Evolutionary conservation across 2,888 invertebrate species (phyloP).

Genomic region (Metallyticus violacea): DNA sequence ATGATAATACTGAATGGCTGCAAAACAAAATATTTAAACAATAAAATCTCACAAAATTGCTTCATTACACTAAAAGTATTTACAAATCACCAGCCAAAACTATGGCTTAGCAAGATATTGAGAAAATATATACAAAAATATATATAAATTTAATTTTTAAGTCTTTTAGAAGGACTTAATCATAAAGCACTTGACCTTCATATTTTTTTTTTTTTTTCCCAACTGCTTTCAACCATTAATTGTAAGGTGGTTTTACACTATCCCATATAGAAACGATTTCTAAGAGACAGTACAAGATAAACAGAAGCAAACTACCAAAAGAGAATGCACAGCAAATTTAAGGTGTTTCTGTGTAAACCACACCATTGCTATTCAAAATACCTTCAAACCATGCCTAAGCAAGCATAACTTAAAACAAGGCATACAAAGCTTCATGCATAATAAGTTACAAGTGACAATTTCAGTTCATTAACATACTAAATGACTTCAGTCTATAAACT

Average conservation of each 20-base stretch:
- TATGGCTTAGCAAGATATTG: background rate
- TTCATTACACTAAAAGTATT: no score
- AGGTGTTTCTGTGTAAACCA: background rate
- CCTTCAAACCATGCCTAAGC: background rate
- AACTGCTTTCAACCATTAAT: background rate
- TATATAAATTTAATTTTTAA: background rate
- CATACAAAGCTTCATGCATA: no score
- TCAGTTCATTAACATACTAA: no score
- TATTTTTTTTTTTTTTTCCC: background rate
- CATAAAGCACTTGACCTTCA: background rate
- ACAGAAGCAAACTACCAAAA: background rate
- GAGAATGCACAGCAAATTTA: no score
- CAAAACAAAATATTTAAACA: no score
- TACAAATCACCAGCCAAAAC: no score
- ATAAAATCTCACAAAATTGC: no score
- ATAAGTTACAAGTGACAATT: no score
- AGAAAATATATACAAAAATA: background rate
- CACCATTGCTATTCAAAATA: background rate
- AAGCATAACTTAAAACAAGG: no score
- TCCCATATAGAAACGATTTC: background rate
- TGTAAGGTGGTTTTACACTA: background rate
- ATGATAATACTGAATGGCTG: no score
- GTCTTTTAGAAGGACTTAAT: background rate
- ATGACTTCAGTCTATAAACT: no score
- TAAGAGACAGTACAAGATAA: background rate